Conservation (phyloP, 2,113 vertebrate genomes). For the Halcyon senegalensis region DNA sequence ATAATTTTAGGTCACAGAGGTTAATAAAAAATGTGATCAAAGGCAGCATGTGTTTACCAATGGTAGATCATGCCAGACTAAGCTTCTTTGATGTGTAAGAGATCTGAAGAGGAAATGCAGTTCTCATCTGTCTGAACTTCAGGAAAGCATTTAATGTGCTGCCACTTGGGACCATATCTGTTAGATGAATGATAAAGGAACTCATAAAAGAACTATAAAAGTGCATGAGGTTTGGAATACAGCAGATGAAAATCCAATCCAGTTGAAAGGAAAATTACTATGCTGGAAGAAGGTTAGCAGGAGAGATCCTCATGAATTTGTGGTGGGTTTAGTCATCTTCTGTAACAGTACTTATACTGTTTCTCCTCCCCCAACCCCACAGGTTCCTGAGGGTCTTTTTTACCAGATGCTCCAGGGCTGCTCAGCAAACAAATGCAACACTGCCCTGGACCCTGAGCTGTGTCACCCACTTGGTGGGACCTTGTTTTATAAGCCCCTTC, state of each 20-base stretch:
- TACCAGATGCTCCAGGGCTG: neutral
- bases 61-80: neutral
- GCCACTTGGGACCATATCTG: neutral
- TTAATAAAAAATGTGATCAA: slow-evolving; percentile 58
- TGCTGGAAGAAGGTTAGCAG: neutral
- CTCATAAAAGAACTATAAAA: neutral
- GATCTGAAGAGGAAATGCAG: slow-evolving; percentile 21
- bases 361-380: fast-evolving
- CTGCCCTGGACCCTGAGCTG: neutral
- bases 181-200: neutral
- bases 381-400: neutral
- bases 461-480: neutral
- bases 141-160: slow-evolving; percentile 15
- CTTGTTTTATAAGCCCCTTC: neutral
- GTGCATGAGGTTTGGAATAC: neutral
- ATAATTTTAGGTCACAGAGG: neutral
- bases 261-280: neutral
- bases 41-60: slow-evolving; percentile 46
- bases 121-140: slow-evolving; percentile 25
- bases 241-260: neutral
- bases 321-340: neutral
- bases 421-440: neutral
- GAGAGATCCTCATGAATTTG: neutral
- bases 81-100: slow-evolving; percentile 51
- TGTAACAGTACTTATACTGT: neutral